These are phyloP conservation scores for Zosterops hypoxanthus DNA, from an alignment of 2,113 vertebrate species.

Conservation along the genomic window DNA sequence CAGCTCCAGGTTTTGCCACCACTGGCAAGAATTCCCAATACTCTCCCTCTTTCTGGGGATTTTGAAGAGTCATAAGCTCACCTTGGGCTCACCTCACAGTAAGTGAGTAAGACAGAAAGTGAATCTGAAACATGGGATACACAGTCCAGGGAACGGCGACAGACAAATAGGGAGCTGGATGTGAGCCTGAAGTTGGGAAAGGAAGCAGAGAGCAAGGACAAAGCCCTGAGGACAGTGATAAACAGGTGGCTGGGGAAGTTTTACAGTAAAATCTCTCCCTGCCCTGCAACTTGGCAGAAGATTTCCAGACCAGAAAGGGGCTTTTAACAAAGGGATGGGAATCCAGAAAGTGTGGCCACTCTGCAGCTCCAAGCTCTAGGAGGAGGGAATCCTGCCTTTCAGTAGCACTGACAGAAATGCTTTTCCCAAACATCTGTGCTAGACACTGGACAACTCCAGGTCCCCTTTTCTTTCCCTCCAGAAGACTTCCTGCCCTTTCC, in stretches of 20 bases:
- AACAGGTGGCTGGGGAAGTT: slow-evolving; percentile 15
- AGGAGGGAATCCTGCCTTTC: neutral
- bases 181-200: neutral
- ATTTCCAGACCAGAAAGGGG: neutral
- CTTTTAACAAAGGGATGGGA: neutral
- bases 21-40: neutral
- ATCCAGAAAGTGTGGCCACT: rapidly evolving
- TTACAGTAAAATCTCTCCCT: neutral
- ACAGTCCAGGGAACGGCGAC: neutral
- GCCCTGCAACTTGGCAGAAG: neutral
- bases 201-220: neutral
- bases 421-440: neutral
- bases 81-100: neutral
- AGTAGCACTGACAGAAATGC: neutral
- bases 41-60: neutral
- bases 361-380: neutral
- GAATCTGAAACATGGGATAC: neutral
- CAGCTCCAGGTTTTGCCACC: neutral
- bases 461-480: neutral
- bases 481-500: neutral
- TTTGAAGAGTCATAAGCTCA: neutral
- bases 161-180: neutral
- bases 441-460: neutral
- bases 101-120: neutral
- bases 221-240: neutral